These are phyloP conservation scores for Meloidogyne floridensis DNA, from an alignment of 1,140 invertebrate species.

Conservation along the genomic window DNA sequence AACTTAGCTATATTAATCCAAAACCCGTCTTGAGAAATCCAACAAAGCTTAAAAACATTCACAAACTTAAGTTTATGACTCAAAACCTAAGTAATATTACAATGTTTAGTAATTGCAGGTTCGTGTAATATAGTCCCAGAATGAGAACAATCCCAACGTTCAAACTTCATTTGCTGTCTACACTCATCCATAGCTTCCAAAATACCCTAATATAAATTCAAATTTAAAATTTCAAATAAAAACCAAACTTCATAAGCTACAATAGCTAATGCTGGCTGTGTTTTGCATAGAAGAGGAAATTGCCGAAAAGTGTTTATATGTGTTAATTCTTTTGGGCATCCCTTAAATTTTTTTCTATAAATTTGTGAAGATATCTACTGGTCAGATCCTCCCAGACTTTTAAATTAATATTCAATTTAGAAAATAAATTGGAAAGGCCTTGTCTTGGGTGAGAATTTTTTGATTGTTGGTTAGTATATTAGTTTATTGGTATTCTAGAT, in stretches of 20 bases:
- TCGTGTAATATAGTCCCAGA: constrained; percentile 53
- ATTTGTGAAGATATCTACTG: neutral
- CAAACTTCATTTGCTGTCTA: constrained; percentile 44
- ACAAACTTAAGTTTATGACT: too few species aligned
- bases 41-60: too few species aligned
- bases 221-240: constrained; percentile 3
- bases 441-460: too few species aligned
- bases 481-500: too few species aligned
- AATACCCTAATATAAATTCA: constrained; percentile 50
- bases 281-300: constrained; percentile 51
- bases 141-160: constrained; percentile 50
- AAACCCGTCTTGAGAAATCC: too few species aligned
- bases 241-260: constrained; percentile 54
- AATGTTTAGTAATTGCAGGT: constrained; percentile 17
- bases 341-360: constrained; percentile 8
- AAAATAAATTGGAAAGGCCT: too few species aligned
- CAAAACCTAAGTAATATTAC: neutral
- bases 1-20: too few species aligned
- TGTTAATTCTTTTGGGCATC: constrained; percentile 22
- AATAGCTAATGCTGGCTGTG: constrained; percentile 55
- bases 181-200: constrained; percentile 59
- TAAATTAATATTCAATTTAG: too few species aligned
- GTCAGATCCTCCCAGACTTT: too few species aligned
- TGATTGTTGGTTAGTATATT: too few species aligned
- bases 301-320: constrained; percentile 42